phyloP scores from a whole-genome alignment of 2,888 invertebrate genomes.

The Yponomeuta plumbellus region DNA sequence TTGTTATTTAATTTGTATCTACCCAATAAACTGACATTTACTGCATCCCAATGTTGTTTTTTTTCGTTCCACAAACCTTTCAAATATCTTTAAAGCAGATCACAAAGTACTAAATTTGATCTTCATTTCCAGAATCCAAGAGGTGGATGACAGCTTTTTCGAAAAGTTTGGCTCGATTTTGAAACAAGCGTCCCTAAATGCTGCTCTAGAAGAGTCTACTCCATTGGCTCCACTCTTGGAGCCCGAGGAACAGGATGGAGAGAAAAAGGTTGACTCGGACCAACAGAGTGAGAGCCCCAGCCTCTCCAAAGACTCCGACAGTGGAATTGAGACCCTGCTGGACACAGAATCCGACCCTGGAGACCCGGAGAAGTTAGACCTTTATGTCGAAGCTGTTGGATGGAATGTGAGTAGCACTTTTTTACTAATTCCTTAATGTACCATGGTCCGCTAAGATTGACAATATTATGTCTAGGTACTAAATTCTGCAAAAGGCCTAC shows the following conservation, averaged over 20 bases:
- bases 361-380: slow-evolving; percentile 77
- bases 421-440: not conserved
- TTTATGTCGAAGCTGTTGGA: slow-evolving; percentile 80
- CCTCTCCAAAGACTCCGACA: slow-evolving; percentile 61
- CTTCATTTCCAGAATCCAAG: slow-evolving; percentile 79
- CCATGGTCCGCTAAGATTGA: not conserved
- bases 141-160: slow-evolving; percentile 89
- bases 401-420: slow-evolving; percentile 82
- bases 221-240: slow-evolving; percentile 73
- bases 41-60: not conserved
- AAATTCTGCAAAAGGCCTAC: too few species aligned
- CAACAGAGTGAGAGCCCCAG: slow-evolving; percentile 54
- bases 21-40: not conserved
- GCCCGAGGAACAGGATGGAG: slow-evolving; percentile 59
- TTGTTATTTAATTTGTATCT: not conserved
- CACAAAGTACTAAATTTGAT: too few species aligned
- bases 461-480: too few species aligned
- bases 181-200: slow-evolving; percentile 78
- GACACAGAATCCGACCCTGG: slow-evolving; percentile 82
- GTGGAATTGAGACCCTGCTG: slow-evolving; percentile 74
- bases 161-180: slow-evolving; percentile 87
- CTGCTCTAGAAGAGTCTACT: slow-evolving; percentile 73
- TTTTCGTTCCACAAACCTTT: not conserved
- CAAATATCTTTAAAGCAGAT: not conserved
- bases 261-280: slow-evolving; percentile 50